These are phyloP conservation scores for Trachops cirrhosus DNA, from an alignment of 2,797 vertebrate species.

Conservation along the genomic window DNA sequence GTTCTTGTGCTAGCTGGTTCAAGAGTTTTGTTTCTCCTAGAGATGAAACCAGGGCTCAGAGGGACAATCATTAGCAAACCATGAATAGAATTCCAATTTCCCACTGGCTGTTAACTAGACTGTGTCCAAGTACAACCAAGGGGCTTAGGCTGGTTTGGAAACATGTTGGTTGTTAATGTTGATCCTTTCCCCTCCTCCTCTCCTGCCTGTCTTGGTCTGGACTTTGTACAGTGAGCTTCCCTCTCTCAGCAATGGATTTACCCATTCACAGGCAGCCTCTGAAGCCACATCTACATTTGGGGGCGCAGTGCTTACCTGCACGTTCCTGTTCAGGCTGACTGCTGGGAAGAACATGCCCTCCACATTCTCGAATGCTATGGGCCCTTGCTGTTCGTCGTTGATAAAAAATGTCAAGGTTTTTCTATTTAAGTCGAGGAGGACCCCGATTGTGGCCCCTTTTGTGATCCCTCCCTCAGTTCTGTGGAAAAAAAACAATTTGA, in stretches of 20 bases:
- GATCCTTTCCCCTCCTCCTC: not conserved
- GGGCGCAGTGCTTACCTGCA: constrained; percentile 87
- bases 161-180: fast-evolving
- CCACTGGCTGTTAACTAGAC: not conserved
- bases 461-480: constrained; percentile 96
- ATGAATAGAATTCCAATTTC: not conserved
- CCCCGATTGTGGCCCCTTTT: constrained; percentile 94
- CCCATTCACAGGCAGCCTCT: not conserved
- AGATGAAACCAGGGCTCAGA: not conserved
- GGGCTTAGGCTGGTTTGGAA: too few relatives aligned
- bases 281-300: not conserved
- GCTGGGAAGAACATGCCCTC: constrained; percentile 96
- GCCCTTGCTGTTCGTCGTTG: constrained; percentile 98
- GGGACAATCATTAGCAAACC: not conserved
- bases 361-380: constrained; percentile 94
- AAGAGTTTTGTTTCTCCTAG: not conserved
- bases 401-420: constrained; percentile 95
- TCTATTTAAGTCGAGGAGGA: constrained; percentile 93
- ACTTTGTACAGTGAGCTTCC: not conserved
- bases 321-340: constrained; percentile 98
- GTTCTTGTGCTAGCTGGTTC: not conserved
- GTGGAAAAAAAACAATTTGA: constrained; percentile 5
- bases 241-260: too few relatives aligned
- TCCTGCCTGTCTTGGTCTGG: not conserved
- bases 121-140: not conserved